Base-by-base conservation (phyloP, 2,888 invertebrate species). In the Hylaea fasciaria region DNA sequence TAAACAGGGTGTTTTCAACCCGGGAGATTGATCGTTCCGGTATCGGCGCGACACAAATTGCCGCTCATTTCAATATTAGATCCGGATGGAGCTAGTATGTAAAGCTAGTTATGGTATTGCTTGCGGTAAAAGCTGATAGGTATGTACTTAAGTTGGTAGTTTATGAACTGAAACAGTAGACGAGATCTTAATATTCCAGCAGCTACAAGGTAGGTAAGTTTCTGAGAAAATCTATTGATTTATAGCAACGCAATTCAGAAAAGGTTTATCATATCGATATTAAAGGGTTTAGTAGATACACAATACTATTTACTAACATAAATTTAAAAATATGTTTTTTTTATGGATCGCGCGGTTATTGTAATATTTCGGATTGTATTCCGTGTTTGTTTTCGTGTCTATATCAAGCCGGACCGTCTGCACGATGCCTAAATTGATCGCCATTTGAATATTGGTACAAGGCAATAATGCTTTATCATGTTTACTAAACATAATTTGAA, bases 61-160 rank as follows among this genome's bases (percentile, higher is more conserved):
- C 80, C 72, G 71, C 78, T 85, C 83, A 86, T 86, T 87, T 87
- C 79, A 86, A 87, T 89, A 88, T 86, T 82, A 81, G 72, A 82
- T 76, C 77, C 73, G 72, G 73, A 75, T 76, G 71, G 69, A 55
- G 53, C 56, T 16, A 53, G 50, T 51, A 61, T 50, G 47, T 43
- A 60, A 64, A 53, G 48, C 61, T 68, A 63, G 62, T 44, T 37
- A 45, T 56, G 41, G 45, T 60, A 50, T 50, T 45, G 16, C 53
- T 53, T 47, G 37, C 22, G 47, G 41, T 47, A 47, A 53, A 46
- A 29, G 43, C 39, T 8, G 11, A 29, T 47, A 48, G 47, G 47
- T 47, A 14, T 35, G 41, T 7, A 32, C 32, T 32, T 1, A 32
- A 32, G 10, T 32, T 7, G 9, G 32, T 7, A 9, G 3, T 32